These are phyloP conservation scores for Struthidea cinerea DNA, from an alignment of 2,113 vertebrate species.

Conservation along the genomic window DNA sequence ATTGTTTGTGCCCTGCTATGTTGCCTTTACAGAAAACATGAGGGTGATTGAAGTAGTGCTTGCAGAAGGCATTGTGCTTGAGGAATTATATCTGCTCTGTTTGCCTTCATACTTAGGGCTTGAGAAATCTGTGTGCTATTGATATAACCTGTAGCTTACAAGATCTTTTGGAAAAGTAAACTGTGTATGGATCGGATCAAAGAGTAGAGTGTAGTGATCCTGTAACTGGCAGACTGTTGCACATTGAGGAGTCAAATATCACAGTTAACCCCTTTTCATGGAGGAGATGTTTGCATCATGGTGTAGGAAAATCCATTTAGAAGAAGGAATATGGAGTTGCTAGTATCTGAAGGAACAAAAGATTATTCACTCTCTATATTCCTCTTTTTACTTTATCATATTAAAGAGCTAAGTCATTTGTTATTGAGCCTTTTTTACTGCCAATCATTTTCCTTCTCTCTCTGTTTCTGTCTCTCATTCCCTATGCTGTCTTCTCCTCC, in stretches of 20 bases:
- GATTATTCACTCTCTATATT: not conserved
- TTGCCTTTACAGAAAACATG: not conserved
- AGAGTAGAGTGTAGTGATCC: not conserved
- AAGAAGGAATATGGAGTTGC: fast-evolving
- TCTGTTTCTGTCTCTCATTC: not conserved
- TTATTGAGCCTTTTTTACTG: not conserved
- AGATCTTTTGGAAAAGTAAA: not conserved
- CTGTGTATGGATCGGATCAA: not conserved
- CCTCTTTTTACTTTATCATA: not conserved
- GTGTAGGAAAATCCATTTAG: not conserved
- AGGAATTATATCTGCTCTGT: not conserved
- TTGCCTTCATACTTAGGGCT: fast-evolving
- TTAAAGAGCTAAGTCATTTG: not conserved
- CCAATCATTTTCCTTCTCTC: not conserved
- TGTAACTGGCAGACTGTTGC: not conserved
- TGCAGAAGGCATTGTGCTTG: not conserved
- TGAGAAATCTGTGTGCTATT: not conserved
- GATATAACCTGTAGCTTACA: not conserved
- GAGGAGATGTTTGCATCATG: not conserved
- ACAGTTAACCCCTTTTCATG: fast-evolving
- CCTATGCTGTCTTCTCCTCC: not conserved
- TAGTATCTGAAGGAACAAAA: not conserved
- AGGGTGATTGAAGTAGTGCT: not conserved
- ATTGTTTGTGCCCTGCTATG: not conserved
- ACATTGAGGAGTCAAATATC: not conserved